Base-by-base conservation (phyloP, 2,797 vertebrate species). In the Falco concolor region DNA sequence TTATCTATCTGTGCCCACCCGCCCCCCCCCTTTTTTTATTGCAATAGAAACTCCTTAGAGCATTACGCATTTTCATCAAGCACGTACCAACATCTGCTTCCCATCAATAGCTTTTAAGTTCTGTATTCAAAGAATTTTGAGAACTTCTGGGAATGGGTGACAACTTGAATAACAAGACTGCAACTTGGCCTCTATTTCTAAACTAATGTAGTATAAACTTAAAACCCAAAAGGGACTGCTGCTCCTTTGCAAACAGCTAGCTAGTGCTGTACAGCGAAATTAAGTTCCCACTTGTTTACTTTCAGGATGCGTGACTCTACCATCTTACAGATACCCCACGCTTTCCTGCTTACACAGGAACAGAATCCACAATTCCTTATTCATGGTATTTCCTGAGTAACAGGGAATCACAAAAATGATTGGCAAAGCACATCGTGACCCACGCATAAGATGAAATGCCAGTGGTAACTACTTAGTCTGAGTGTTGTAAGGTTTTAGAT, bases 91-190 rank as follows among this genome's bases (percentile, higher is more conserved):
- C 89, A 96, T 91, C 92, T 96, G 95, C 45, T 95, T 93, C 73
- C 64, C 87, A 96, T 92, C 89, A 89, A 49, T 3, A 75, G 84
- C 61, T 93, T 85, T 95, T 47, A 77, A 94, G 53, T 64, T 87
- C 60, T 78, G 56, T 18, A 68, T 64, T 88, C 85, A 75, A 91
- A 83, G 87, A 73, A 85, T 74, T 38, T 45, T 42, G 56, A 94
- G 53, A 95, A 83, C 89, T 95, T 91, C 93, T 96, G 91, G 65
- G 79, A 57, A 89, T 34, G 87, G 82, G 79, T 64, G 84, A 93
- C 87, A 90, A 92, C 52, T 59, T 13, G n/a, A 89, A 67, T 52
- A 93, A 83, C 73, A 88, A 67, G 65, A 77, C 82, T 84, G 61
- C 27, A 91, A 89, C 90, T 87, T 93, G 89, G 83, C 87, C 61